These are phyloP conservation scores for Dipodomys ordii DNA, from an alignment of 2,113 vertebrate genomes.

Conservation along the genomic window DNA sequence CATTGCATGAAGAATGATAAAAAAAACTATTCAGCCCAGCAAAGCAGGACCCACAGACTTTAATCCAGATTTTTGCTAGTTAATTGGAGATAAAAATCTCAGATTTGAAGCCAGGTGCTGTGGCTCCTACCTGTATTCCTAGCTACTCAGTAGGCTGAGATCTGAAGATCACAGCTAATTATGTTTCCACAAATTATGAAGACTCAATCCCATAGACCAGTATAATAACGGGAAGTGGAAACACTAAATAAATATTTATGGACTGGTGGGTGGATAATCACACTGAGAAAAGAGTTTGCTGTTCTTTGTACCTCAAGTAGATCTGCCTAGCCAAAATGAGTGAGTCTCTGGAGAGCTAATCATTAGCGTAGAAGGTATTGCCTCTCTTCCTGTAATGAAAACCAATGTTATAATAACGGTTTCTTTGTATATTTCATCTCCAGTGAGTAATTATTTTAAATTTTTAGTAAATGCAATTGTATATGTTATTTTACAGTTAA, in stretches of 20 bases:
- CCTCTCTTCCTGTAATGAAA: slow-evolving; percentile 31
- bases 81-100: too few relatives aligned
- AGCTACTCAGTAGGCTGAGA: background rate
- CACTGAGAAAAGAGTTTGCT: background rate
- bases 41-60: background rate
- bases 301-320: background rate
- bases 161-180: background rate
- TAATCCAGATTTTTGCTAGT: background rate
- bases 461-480: too few relatives aligned
- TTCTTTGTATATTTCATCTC: slow-evolving; percentile 18
- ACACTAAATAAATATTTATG: background rate
- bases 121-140: background rate
- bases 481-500: too few relatives aligned
- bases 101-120: too few relatives aligned
- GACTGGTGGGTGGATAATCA: background rate
- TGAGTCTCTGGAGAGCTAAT: background rate
- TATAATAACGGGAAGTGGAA: background rate
- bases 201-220: background rate
- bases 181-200: background rate
- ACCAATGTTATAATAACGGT: background rate
- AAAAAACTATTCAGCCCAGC: background rate
- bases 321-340: background rate
- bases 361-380: background rate
- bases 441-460: background rate
- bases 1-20: background rate